Base-by-base conservation (phyloP, 2,888 invertebrate genomes). In the Microplitis manilae region DNA sequence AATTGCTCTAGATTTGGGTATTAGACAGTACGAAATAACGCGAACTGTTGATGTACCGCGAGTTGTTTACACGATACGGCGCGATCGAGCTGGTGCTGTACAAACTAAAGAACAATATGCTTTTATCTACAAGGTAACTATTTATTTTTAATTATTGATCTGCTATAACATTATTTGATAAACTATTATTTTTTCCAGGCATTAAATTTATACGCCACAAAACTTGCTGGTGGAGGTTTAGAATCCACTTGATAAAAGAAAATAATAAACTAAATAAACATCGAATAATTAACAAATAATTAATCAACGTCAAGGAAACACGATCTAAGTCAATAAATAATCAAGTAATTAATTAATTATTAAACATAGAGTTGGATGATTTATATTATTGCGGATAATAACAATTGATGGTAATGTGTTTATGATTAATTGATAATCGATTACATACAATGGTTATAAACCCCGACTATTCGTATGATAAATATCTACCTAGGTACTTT, bases 21-120 rank as follows among this genome's bases (percentile, higher is more conserved):
- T 97, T 90, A 93, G 96, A 86, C 96, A 97, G 86, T 95, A 96
- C 89, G 96, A 96, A 89, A 93, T 95, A 74, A 94, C 94, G 40
- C 93, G 95, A 79, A 93, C 93, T 73, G 95, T 96, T 15, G 97
- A 98, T 90, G 94, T 98, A 87, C 96, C 97, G 79, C 94, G 95
- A 87, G 94, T 94, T 84, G 97, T 97, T 79, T 95, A 95, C 83
- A 93, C 93, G 82, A 93, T 98, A 86, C 93, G 98, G 81, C 93
- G 96, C 85, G 97, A 97, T 87, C 92, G 98, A 13, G 97, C 97
- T 68, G 97, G 97, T 83, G 93, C 96, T 78, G 96, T 98, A 38
- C 95, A 97, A 90, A 97, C 97, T 79, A 94, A 95, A 86, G 96
- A 97, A 86, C 98, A 98, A 91, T 98, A 98, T 90, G 93, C 94